These are phyloP conservation scores for Sialis lutaria DNA, from an alignment of 2,888 invertebrate species.

Conservation along the genomic window DNA sequence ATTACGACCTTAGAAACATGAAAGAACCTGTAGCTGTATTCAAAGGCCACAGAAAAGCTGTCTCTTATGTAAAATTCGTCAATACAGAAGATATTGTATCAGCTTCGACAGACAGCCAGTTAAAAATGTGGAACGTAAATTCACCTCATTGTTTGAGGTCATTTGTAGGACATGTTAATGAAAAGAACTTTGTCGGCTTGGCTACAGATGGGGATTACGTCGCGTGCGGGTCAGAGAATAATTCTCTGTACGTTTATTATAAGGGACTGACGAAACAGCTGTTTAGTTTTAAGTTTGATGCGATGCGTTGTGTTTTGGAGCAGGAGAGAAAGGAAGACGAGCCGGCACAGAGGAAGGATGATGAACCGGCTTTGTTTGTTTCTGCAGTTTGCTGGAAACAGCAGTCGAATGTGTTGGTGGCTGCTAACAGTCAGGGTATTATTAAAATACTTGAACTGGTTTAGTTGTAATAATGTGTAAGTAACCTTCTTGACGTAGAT, in stretches of 20 bases:
- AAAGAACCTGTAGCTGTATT: constrained; percentile 67
- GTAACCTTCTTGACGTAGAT: no score
- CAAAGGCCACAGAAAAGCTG: constrained; percentile 82
- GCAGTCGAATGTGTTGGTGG: constrained; percentile 68
- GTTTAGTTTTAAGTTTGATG: constrained; percentile 75
- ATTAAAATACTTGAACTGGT: constrained; percentile 74
- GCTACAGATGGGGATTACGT: constrained; percentile 85
- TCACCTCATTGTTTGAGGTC: constrained; percentile 61
- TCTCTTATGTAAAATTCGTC: constrained; percentile 85
- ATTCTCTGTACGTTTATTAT: constrained; percentile 82
- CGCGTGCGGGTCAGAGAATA: constrained; percentile 90
- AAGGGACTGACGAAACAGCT: constrained; percentile 74
- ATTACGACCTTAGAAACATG: constrained; percentile 79
- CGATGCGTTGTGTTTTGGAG: constrained; percentile 57
- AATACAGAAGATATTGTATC: constrained; percentile 74
- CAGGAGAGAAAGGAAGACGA: constrained; percentile 68
- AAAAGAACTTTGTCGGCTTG: constrained; percentile 90
- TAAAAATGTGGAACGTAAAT: constrained; percentile 81
- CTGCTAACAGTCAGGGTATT: constrained; percentile 86
- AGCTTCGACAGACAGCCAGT: constrained; percentile 79
- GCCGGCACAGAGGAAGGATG: constrained; percentile 64
- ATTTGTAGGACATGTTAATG: constrained; percentile 82
- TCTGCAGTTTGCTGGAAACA: constrained; percentile 90
- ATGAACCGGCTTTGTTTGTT: constrained; percentile 82
- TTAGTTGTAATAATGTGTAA: constrained; percentile 18